Evolutionary conservation across 2,888 invertebrate genomes (phyloP).

Genomic region (Rhyacophila evoluta): DNA sequence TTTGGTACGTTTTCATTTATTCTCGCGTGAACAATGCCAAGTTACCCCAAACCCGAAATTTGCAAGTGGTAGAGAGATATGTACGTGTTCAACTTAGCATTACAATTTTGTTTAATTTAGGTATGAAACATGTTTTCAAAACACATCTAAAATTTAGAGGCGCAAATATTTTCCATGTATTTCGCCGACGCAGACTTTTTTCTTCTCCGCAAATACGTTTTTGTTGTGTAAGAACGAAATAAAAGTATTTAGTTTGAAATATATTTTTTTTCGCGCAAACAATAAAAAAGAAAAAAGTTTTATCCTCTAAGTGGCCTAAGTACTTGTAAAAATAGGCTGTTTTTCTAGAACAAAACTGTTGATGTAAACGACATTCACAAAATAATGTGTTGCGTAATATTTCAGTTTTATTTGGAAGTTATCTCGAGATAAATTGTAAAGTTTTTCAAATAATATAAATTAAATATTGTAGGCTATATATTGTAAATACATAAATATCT

Average conservation of each 20-base stretch:
- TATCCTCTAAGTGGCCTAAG: background rate
- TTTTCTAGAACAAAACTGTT: no score
- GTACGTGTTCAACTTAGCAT: constrained; percentile 17
- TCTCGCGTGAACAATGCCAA: constrained; percentile 3
- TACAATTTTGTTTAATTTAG: constrained; percentile 24
- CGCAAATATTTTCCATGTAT: constrained; percentile 13
- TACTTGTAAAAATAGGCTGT: background rate
- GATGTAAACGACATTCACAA: no score
- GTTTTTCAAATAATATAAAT: no score
- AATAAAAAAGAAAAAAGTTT: background rate
- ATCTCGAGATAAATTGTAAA: no score
- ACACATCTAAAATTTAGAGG: constrained; percentile 19
- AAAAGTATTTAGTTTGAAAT: background rate
- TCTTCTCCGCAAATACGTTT: background rate
- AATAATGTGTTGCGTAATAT: no score
- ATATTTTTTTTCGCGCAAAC: background rate
- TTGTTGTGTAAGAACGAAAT: constrained; percentile 14
- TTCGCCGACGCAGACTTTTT: background rate
- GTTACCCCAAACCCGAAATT: constrained; percentile 19
- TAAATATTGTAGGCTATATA: no score
- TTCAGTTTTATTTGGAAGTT: no score
- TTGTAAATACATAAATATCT: no score
- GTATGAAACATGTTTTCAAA: constrained; percentile 22
- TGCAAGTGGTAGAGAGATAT: background rate
- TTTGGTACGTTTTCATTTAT: constrained; percentile 21